Evolutionary conservation across 1,140 invertebrate species (phyloP).

Genomic region (Globodera rostochiensis): DNA sequence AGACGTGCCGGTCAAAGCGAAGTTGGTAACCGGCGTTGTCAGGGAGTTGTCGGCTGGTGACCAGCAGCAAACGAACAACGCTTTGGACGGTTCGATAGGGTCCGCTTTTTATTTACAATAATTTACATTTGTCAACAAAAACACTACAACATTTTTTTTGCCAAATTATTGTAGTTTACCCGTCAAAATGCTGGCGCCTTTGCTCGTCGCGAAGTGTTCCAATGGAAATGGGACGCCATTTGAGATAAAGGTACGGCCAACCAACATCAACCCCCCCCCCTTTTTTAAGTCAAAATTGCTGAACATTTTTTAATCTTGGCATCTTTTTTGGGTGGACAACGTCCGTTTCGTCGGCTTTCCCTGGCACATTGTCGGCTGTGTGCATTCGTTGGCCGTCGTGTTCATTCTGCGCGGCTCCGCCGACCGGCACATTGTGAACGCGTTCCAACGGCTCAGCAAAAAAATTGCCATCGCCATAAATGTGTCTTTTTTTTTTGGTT

Average conservation of each 20-base stretch:
- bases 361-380: constrained; percentile 45
- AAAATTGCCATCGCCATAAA: constrained; percentile 80
- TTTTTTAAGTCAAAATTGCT: neutral
- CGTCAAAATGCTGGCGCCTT: constrained; percentile 51
- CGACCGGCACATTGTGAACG: constrained; percentile 45
- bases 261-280: neutral
- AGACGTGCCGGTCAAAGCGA: neutral
- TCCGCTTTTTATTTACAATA: neutral
- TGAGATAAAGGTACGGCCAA: constrained; percentile 41
- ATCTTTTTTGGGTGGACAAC: constrained; percentile 36
- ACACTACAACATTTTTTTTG: no score
- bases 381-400: constrained; percentile 44
- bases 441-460: constrained; percentile 90
- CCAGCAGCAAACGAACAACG: neutral
- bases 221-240: constrained; percentile 41
- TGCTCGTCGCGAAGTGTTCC: constrained; percentile 31
- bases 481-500: neutral
- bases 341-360: constrained; percentile 51
- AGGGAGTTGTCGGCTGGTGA: neutral
- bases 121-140: no score
- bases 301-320: neutral
- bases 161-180: constrained; percentile 33
- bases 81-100: neutral
- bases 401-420: constrained; percentile 46
- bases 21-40: neutral